Percentiles rank a stretch among this genome's conserved stretches.
Evolutionary conservation across 2,113 vertebrate species (phyloP).

Genomic region (Dipodomys merriami): DNA sequence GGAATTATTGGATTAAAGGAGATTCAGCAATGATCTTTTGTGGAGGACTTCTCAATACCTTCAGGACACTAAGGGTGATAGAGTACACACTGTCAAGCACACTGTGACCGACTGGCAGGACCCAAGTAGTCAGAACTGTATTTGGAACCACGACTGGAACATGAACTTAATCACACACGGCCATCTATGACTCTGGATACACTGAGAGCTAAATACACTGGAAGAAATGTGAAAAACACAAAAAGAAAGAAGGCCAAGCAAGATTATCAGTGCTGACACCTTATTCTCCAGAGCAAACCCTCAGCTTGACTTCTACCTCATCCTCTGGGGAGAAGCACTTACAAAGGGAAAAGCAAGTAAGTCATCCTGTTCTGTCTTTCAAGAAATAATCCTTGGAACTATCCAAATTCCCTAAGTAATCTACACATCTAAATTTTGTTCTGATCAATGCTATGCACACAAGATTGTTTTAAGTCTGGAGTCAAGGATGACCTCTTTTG

Average conservation of each 20-base stretch:
- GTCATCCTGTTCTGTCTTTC: not conserved
- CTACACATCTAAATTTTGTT: not conserved
- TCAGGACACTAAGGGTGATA: not conserved
- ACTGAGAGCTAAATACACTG: not conserved
- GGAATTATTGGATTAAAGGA: slow-evolving; percentile 9
- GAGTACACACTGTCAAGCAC: not conserved
- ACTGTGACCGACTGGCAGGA: not conserved
- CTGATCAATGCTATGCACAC: not conserved
- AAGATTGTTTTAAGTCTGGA: not conserved
- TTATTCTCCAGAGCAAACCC: slow-evolving; percentile 42
- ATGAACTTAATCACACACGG: not conserved
- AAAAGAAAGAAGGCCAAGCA: not conserved
- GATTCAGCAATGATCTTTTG: not conserved
- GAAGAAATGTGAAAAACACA: not conserved
- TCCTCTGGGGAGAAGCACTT: not conserved
- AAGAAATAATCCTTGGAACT: slow-evolving; percentile 4
- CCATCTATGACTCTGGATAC: not conserved
- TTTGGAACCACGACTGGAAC: not conserved
- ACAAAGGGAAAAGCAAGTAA: not conserved
- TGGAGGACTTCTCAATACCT: not conserved
- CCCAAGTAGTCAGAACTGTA: not conserved
- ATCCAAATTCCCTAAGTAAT: not conserved
- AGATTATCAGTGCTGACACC: not conserved
- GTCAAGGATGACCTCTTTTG: not conserved
- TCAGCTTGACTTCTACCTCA: not conserved